phyloP scores from a whole-genome alignment of 2,888 invertebrate genomes.

The Philonicus albiceps region DNA sequence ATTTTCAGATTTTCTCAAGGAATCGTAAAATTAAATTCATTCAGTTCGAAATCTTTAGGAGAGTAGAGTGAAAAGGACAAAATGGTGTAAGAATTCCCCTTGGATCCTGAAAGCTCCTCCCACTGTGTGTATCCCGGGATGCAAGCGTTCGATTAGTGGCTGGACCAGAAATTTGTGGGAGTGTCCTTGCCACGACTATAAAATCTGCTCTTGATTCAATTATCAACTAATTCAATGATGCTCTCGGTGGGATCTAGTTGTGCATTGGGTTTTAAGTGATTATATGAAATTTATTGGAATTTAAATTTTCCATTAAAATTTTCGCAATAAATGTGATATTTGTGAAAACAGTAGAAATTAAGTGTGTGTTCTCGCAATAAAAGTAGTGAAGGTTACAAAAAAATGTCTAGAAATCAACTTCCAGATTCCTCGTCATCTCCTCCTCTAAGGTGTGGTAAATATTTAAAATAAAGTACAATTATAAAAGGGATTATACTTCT shows the following conservation, averaged over 20 bases:
- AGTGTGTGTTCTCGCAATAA: background rate
- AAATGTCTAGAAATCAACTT: conserved; percentile 68
- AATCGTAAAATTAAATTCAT: background rate
- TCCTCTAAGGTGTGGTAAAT: conserved; percentile 56
- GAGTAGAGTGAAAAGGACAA: background rate
- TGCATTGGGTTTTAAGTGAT: background rate
- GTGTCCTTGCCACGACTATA: background rate
- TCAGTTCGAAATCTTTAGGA: background rate
- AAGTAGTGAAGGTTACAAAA: background rate
- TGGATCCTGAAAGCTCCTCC: background rate
- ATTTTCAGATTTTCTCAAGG: background rate
- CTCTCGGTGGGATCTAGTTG: background rate
- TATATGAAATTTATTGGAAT: background rate
- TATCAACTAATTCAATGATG: background rate
- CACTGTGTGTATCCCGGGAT: background rate
- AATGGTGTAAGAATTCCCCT: background rate
- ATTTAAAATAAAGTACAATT: background rate
- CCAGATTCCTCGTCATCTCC: conserved; percentile 77
- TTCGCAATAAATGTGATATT: background rate
- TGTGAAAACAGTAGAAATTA: background rate
- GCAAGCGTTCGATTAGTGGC: background rate
- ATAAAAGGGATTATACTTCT: background rate
- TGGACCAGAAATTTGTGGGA: conserved; percentile 7
- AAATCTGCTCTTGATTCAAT: background rate
- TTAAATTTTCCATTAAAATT: background rate